Evolutionary conservation across 2,888 invertebrate species (phyloP).

Genomic region (Xanthorhoe designata): DNA sequence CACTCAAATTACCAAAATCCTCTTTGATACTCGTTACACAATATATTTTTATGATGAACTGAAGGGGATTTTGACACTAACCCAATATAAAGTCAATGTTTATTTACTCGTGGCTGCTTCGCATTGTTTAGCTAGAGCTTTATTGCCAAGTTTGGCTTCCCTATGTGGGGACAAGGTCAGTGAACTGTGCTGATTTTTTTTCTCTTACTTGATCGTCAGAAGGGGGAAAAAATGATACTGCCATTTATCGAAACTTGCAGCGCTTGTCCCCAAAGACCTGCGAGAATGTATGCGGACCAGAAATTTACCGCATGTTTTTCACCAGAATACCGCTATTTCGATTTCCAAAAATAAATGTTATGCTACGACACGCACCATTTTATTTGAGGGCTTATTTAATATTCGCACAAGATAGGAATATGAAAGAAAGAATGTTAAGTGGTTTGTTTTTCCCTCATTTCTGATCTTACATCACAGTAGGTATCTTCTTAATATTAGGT

Average conservation of each 20-base stretch:
- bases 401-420: conserved; percentile 20
- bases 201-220: conserved; percentile 39
- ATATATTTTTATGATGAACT: no score
- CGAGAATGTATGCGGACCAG: conserved; percentile 61
- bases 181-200: conserved; percentile 50
- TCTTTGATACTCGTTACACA: no score
- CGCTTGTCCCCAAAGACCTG: conserved; percentile 65
- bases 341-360: conserved; percentile 67
- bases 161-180: conserved; percentile 50
- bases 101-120: not conserved
- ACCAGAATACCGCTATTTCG: conserved; percentile 68
- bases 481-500: conserved; percentile 11
- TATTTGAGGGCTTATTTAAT: conserved; percentile 28
- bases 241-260: conserved; percentile 64
- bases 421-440: conserved; percentile 9
- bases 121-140: conserved; percentile 35
- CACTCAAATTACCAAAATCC: no score
- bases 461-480: conserved; percentile 7
- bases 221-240: conserved; percentile 61
- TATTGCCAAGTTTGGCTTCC: conserved; percentile 29
- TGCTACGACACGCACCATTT: conserved; percentile 53
- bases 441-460: conserved; percentile 9
- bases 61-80: no score
- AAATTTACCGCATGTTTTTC: conserved; percentile 56
- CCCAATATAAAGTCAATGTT: not conserved